Conservation (phyloP, 2,888 invertebrate genomes). For the Orthosia gracilis region DNA sequence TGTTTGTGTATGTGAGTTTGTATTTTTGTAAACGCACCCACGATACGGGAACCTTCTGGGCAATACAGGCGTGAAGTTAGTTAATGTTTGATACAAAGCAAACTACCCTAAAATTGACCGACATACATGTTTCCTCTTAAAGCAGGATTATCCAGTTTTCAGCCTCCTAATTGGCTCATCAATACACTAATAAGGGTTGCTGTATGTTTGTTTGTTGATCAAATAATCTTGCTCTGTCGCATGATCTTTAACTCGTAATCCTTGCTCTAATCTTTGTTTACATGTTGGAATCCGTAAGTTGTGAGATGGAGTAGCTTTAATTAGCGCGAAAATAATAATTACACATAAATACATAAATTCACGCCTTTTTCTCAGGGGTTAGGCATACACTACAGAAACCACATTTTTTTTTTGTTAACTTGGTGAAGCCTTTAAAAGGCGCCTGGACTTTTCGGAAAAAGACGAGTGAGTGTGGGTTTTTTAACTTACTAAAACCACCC, state of each 20-base stretch:
- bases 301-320: neutral
- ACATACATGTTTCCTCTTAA: slow-evolving; percentile 1
- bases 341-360: too few species aligned
- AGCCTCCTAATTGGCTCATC: slow-evolving; percentile 32
- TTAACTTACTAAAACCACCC: too few species aligned
- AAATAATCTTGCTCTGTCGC: slow-evolving; percentile 33
- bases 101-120: neutral
- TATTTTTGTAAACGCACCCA: too few species aligned
- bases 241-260: slow-evolving; percentile 34
- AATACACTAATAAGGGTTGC: slow-evolving; percentile 45
- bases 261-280: slow-evolving; percentile 12
- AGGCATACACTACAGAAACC: too few species aligned
- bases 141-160: slow-evolving; percentile 24
- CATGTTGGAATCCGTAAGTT: neutral
- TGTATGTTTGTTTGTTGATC: slow-evolving; percentile 38
- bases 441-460: too few species aligned
- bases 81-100: neutral
- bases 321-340: neutral
- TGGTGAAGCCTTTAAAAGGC: too few species aligned
- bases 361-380: too few species aligned
- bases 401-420: too few species aligned
- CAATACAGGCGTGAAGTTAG: too few species aligned
- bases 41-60: too few species aligned
- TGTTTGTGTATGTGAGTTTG: too few species aligned
- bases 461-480: too few species aligned